Evolutionary conservation across 2,113 vertebrate genomes (phyloP).

Genomic region (Megaceryle torquata): DNA sequence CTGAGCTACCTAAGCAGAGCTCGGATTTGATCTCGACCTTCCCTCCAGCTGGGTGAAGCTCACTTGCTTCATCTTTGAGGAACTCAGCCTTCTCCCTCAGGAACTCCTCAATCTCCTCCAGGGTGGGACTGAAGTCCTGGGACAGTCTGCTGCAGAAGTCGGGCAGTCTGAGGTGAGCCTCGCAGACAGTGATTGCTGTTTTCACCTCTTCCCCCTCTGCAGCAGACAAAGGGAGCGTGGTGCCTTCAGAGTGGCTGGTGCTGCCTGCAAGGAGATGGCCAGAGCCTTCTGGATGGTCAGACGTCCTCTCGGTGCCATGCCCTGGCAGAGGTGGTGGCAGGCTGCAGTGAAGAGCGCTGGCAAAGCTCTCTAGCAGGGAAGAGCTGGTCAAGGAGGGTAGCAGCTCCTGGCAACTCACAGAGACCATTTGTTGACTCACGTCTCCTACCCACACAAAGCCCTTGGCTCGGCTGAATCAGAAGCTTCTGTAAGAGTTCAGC

Average conservation of each 20-base stretch:
- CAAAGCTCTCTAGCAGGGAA: slow-evolving; percentile 1
- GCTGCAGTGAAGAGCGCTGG: not conserved
- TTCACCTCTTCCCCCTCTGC: slow-evolving; percentile 52
- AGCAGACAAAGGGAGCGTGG: not conserved
- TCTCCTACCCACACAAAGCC: not conserved
- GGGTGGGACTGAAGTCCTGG: slow-evolving; percentile 80
- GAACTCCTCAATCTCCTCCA: slow-evolving; percentile 91
- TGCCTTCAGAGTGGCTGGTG: not conserved
- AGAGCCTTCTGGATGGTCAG: not conserved
- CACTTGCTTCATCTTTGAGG: slow-evolving; percentile 62
- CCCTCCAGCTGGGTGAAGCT: not conserved
- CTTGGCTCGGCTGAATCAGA: not conserved
- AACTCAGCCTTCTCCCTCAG: slow-evolving; percentile 82
- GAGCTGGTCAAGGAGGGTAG: slow-evolving; percentile 56
- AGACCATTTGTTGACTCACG: slow-evolving; percentile 80
- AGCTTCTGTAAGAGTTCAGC: not conserved
- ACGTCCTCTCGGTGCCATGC: accelerated
- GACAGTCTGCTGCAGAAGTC: slow-evolving; percentile 75
- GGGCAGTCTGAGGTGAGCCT: slow-evolving; percentile 68
- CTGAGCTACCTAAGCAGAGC: not conserved
- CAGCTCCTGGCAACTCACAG: slow-evolving; percentile 78
- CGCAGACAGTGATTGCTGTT: not conserved
- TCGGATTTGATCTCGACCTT: not conserved
- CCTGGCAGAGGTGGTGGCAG: not conserved
- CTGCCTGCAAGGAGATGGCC: not conserved